These are phyloP conservation scores for Lathamus discolor DNA, from an alignment of 2,113 vertebrate species.

Conservation along the genomic window DNA sequence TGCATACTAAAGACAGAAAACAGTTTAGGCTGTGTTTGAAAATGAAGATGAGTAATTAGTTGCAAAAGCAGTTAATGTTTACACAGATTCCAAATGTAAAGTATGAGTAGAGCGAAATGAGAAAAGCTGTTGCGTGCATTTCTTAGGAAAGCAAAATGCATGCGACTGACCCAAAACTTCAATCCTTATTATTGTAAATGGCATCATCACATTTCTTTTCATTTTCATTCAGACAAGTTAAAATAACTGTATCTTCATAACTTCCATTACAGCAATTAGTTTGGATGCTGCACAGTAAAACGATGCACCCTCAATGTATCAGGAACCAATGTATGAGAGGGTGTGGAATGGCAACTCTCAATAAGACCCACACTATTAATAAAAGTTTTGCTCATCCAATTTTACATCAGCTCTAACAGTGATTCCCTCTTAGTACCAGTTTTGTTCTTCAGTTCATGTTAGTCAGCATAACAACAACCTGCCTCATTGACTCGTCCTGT, in stretches of 20 bases:
- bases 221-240: background rate
- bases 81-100: background rate
- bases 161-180: background rate
- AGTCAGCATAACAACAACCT: background rate
- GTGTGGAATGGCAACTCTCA: background rate
- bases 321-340: accelerated
- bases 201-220: background rate
- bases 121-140: background rate
- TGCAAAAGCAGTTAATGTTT: background rate
- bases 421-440: background rate
- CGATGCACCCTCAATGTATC: background rate
- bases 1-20: background rate
- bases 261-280: background rate
- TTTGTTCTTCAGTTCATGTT: background rate
- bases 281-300: background rate
- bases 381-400: background rate
- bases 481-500: background rate
- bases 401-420: background rate
- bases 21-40: background rate
- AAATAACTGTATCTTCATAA: background rate
- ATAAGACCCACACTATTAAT: background rate
- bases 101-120: background rate
- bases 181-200: background rate
- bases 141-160: background rate
- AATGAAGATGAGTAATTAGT: background rate